A percentile compares a stretch with the other conserved stretches of the same genome.
These are phyloP conservation scores for Entomyzon cyanotis DNA, from an alignment of 2,113 vertebrate species.

Conservation along the genomic window DNA sequence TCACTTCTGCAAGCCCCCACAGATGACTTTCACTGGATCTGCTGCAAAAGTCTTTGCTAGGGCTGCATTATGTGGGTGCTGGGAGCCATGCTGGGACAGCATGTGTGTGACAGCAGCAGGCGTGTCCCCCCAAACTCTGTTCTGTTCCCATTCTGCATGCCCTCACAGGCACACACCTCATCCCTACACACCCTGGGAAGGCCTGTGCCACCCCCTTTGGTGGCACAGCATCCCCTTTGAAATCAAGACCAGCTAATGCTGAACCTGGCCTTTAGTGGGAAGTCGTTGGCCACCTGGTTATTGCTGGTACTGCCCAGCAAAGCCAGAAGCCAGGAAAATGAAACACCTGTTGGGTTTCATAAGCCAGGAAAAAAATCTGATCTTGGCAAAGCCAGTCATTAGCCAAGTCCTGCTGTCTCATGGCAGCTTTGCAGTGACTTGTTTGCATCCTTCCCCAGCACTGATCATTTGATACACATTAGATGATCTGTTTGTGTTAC, in stretches of 20 bases:
- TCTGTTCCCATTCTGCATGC: fast-evolving
- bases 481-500: not conserved
- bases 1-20: not conserved
- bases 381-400: not conserved
- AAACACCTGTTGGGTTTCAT: not conserved
- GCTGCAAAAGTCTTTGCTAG: not conserved
- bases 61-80: not conserved
- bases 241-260: not conserved
- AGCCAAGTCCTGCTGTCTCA: not conserved
- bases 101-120: not conserved
- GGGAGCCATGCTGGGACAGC: fast-evolving
- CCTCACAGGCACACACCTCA: not conserved
- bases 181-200: fast-evolving
- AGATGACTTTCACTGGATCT: not conserved
- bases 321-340: not conserved
- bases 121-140: not conserved
- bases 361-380: not conserved
- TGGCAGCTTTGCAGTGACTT: not conserved
- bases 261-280: not conserved
- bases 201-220: not conserved
- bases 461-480: not conserved
- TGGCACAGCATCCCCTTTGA: fast-evolving
- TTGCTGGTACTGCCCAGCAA: not conserved
- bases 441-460: not conserved
- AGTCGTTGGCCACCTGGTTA: not conserved